These are phyloP conservation scores for Oncorhynchus gorbuscha DNA, from an alignment of 2,113 vertebrate genomes.

Conservation along the genomic window DNA sequence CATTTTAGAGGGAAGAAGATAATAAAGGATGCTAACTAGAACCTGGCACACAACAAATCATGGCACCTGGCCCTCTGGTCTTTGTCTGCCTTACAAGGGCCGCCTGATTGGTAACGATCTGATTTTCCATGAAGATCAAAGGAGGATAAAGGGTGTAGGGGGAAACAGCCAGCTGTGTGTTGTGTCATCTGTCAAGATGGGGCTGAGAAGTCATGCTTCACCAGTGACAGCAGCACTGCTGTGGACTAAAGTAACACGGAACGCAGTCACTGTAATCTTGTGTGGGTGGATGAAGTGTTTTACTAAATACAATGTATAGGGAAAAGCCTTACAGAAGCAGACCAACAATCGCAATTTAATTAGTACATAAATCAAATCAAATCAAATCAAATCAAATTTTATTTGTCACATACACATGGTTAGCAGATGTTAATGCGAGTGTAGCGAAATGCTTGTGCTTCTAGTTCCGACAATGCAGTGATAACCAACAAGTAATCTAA, in stretches of 20 bases:
- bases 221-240: not conserved
- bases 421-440: no score
- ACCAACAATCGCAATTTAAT: no score
- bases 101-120: conserved; percentile 38
- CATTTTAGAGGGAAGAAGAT: no score
- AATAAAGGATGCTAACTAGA: not conserved
- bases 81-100: conserved; percentile 30
- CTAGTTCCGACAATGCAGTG: no score
- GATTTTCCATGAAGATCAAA: conserved; percentile 43
- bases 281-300: no score
- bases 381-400: no score
- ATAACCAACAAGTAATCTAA: no score
- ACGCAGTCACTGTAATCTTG: not conserved
- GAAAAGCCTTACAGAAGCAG: no score
- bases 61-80: conserved; percentile 40
- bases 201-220: not conserved
- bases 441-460: no score
- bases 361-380: no score
- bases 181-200: conserved; percentile 24
- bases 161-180: conserved; percentile 30
- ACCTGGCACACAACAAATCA: not conserved
- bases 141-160: conserved; percentile 21
- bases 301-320: no score
- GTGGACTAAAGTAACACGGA: not conserved
- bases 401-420: no score